These are phyloP conservation scores for Ditylenchus weischeri DNA, from an alignment of 2,888 invertebrate species.

Conservation along the genomic window DNA sequence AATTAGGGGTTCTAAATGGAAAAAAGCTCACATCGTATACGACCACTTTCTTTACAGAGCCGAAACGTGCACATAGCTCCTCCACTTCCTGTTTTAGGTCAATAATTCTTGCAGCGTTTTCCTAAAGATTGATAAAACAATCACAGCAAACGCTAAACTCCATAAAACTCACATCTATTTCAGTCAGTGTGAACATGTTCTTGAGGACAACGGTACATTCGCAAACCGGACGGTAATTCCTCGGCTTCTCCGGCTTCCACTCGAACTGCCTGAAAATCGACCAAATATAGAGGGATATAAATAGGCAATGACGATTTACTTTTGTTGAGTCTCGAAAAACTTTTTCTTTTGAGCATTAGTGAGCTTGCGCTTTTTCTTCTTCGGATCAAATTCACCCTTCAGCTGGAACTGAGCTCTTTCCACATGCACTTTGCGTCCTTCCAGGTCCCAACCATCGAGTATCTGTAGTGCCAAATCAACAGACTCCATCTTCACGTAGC, in stretches of 20 bases:
- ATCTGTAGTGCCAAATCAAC: conserved; percentile 82
- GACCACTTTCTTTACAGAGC: conserved; percentile 80
- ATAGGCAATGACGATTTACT: conserved; percentile 62
- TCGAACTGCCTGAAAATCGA: conserved; percentile 74
- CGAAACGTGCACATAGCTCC: conserved; percentile 84
- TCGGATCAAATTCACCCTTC: conserved; percentile 81
- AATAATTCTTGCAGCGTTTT: conserved; percentile 79
- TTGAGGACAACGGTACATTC: conserved; percentile 87
- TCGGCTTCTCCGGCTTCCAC: conserved; percentile 89
- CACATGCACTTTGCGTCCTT: conserved; percentile 78
- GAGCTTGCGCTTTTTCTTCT: conserved; percentile 77
- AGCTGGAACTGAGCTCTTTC: conserved; percentile 88
- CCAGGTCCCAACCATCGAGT: conserved; percentile 79
- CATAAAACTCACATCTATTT: conserved; percentile 69
- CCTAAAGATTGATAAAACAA: conserved; percentile 57
- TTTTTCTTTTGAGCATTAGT: conserved; percentile 78
- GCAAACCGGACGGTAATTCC: conserved; percentile 79
- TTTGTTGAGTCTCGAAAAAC: conserved; percentile 84
- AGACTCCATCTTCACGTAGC: conserved; percentile 60
- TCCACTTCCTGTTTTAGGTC: conserved; percentile 86
- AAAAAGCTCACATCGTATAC: conserved; percentile 59
- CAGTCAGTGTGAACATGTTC: conserved; percentile 82
- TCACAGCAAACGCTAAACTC: neutral
- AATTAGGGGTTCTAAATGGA: neutral
- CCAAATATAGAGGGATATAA: neutral